These are phyloP conservation scores for Pycnonotus jocosus DNA, from an alignment of 2,113 vertebrate species.

Conservation along the genomic window DNA sequence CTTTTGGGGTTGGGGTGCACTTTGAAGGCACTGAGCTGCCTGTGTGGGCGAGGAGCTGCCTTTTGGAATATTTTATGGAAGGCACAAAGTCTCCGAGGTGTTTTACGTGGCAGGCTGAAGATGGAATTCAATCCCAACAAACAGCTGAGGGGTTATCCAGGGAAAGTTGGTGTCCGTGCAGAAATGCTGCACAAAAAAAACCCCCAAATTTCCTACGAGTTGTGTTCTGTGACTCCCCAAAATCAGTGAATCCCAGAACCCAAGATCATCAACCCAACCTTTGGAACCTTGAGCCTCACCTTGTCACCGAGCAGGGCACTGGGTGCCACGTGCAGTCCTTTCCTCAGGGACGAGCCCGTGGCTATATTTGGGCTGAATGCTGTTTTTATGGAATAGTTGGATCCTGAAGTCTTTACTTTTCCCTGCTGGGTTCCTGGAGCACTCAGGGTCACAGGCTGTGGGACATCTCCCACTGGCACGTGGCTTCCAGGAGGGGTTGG, in stretches of 20 bases:
- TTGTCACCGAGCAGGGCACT: accelerated
- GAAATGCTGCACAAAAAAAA: neutral
- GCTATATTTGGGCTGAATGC: neutral
- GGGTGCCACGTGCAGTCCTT: neutral
- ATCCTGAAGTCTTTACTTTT: neutral
- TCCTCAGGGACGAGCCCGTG: neutral
- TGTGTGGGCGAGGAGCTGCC: slow-evolving; percentile 16
- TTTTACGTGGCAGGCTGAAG: slow-evolving; percentile 35
- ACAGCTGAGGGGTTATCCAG: neutral
- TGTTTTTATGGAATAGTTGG: neutral
- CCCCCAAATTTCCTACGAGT: neutral
- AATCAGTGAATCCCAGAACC: neutral
- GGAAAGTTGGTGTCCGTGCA: neutral
- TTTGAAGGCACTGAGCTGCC: neutral
- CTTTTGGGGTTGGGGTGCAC: neutral
- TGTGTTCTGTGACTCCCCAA: neutral
- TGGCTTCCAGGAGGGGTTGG: neutral
- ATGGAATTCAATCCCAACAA: slow-evolving; percentile 31
- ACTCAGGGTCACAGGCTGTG: neutral
- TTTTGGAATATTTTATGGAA: neutral
- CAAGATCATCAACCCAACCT: neutral
- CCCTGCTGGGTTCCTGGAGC: neutral
- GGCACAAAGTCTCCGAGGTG: slow-evolving; percentile 2
- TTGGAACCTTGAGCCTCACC: neutral
- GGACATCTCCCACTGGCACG: neutral